Percentiles rank a stretch among this genome's conserved stretches.
These are phyloP conservation scores for Scolanthus callimorphus DNA, from an alignment of 92 coral and sea anemone species.

Conservation along the genomic window DNA sequence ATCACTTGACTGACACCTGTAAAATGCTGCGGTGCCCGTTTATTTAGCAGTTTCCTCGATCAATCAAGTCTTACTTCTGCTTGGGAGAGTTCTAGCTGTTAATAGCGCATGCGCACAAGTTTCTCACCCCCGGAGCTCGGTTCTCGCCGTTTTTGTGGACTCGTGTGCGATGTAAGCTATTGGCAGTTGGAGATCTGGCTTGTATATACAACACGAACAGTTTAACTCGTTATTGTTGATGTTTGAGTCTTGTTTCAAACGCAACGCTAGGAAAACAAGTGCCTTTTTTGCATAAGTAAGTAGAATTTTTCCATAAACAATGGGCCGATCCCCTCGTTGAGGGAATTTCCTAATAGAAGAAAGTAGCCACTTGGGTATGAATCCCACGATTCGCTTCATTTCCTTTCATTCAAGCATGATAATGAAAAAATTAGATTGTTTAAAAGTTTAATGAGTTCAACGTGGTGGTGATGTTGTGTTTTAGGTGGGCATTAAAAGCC, in stretches of 20 bases:
- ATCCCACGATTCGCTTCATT: constrained; percentile 27
- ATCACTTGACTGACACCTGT: too few relatives aligned
- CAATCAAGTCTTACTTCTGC: too few relatives aligned
- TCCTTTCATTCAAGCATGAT: constrained; percentile 37
- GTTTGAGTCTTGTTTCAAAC: constrained; percentile 21
- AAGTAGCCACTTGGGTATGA: constrained; percentile 28
- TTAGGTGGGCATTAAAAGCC: constrained; percentile 81
- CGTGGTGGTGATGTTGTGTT: constrained; percentile 73
- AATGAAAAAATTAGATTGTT: constrained; percentile 56
- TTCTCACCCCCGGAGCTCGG: neutral
- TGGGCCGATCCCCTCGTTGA: constrained; percentile 40
- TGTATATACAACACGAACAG: constrained; percentile 23
- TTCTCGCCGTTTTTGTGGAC: constrained; percentile 12
- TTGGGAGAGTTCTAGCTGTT: too few relatives aligned
- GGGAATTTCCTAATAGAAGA: constrained; percentile 23
- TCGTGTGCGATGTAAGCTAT: constrained; percentile 7
- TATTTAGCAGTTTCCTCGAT: too few relatives aligned
- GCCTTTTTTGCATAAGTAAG: constrained; percentile 62
- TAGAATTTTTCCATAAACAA: constrained; percentile 38
- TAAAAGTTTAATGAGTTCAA: constrained; percentile 58
- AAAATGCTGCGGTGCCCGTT: too few relatives aligned
- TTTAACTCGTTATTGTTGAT: constrained; percentile 19
- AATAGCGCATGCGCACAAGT: constrained; percentile 88
- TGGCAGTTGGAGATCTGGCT: constrained; percentile 23
- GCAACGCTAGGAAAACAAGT: constrained; percentile 36